Conservation (phyloP, 2,113 vertebrate species). For the Halichoeres trimaculatus region DNA sequence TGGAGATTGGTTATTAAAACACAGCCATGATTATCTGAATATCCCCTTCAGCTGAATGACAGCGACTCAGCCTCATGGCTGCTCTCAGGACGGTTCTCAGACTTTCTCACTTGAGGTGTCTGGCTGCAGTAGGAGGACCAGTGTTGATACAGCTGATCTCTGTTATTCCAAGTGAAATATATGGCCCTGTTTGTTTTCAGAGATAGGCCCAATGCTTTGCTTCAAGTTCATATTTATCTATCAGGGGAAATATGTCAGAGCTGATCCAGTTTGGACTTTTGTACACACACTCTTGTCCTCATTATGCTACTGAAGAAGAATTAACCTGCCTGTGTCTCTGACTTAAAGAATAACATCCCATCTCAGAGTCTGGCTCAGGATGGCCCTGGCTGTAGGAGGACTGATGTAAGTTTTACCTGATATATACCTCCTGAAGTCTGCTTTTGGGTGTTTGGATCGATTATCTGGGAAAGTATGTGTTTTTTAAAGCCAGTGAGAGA, state of each 20-base stretch:
- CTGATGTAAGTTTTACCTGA: not conserved
- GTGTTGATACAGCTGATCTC: constrained; percentile 86
- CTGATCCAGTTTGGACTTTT: constrained; percentile 65
- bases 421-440: too few species aligned
- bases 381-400: not conserved
- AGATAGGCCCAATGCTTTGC: constrained; percentile 80
- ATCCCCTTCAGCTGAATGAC: constrained; percentile 27
- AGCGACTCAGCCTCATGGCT: constrained; percentile 40
- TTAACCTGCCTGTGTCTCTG: constrained; percentile 28
- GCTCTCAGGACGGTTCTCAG: constrained; percentile 56
- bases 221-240: constrained; percentile 87
- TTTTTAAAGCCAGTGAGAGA: too few species aligned
- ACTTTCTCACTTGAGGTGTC: constrained; percentile 74
- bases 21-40: constrained; percentile 25
- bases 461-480: too few species aligned
- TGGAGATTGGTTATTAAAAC: constrained; percentile 17
- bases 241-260: constrained; percentile 79
- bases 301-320: constrained; percentile 31
- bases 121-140: constrained; percentile 79
- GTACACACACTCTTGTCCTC: constrained; percentile 40
- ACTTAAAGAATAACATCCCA: constrained; percentile 1
- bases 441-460: too few species aligned
- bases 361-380: not conserved
- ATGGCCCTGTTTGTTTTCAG: constrained; percentile 83
- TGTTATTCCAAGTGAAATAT: constrained; percentile 83